Percentiles rank a stretch among this genome's conserved stretches.
phyloP scores from a whole-genome alignment of 2,888 invertebrate genomes.

The Teleogryllus oceanicus region DNA sequence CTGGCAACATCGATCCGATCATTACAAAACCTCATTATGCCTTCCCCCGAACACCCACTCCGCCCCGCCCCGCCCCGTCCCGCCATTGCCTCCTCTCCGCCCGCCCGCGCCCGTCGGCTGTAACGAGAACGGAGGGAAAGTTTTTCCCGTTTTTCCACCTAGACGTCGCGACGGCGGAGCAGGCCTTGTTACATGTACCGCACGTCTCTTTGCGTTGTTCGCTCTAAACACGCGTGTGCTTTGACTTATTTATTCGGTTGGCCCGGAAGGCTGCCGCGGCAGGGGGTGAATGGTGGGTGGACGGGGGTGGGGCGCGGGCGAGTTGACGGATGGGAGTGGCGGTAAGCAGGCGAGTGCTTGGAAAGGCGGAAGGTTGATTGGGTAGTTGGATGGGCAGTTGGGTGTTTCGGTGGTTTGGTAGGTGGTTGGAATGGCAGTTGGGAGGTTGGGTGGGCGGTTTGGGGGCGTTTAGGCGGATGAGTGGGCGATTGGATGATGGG shows the following conservation, averaged over 20 bases:
- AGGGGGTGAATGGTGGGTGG: not conserved
- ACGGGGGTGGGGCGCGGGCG: not conserved
- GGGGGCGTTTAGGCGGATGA: too few species aligned
- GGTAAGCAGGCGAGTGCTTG: too few species aligned
- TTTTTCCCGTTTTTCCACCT: not conserved
- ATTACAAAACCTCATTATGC: conserved; percentile 18
- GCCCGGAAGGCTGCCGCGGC: not conserved
- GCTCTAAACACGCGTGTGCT: not conserved
- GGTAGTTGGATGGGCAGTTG: too few species aligned
- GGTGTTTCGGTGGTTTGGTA: too few species aligned
- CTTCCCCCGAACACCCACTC: not conserved
- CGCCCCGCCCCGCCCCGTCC: not conserved
- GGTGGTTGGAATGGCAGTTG: too few species aligned
- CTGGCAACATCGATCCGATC: conserved; percentile 18
- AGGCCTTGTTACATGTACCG: not conserved
- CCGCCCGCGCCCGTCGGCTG: not conserved
- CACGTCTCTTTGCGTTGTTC: not conserved
- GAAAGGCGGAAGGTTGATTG: too few species aligned
- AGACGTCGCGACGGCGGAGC: not conserved
- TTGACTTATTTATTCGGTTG: not conserved
- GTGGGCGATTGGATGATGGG: too few species aligned
- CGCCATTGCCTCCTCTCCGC: not conserved
- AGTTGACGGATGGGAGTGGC: too few species aligned
- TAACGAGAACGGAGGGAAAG: not conserved
- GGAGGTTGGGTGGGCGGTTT: too few species aligned